Conservation (phyloP, 2,888 invertebrate species). For the Synergus umbraculus region DNA sequence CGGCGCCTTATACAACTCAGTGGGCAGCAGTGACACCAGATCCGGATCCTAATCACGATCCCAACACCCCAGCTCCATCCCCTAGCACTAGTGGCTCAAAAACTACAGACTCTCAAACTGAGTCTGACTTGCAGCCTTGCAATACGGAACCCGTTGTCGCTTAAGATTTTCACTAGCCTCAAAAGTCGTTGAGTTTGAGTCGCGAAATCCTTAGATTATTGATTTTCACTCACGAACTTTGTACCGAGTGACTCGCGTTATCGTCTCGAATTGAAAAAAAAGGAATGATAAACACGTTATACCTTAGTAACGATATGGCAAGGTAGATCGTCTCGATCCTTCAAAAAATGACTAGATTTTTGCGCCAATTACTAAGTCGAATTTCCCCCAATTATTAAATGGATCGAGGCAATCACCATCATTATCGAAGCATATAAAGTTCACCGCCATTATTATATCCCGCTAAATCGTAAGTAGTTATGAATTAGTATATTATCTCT, state of each 20-base stretch:
- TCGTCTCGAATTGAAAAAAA: constrained; percentile 25
- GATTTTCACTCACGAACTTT: constrained; percentile 30
- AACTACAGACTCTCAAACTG: constrained; percentile 70
- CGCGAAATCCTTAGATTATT: constrained; percentile 35
- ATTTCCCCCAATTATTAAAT: not conserved
- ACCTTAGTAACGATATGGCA: constrained; percentile 13
- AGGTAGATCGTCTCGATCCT: constrained; percentile 8
- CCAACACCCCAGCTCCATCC: constrained; percentile 68
- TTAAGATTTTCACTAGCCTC: constrained; percentile 59
- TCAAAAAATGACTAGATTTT: not conserved
- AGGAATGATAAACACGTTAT: constrained; percentile 6
- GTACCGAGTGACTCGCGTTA: not conserved
- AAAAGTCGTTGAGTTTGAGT: constrained; percentile 1
- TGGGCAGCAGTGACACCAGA: constrained; percentile 76
- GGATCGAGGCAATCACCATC: constrained; percentile 6
- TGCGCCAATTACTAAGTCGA: not conserved
- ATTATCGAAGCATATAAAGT: not conserved
- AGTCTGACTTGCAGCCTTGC: constrained; percentile 73
- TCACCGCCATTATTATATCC: constrained; percentile 40
- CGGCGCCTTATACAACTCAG: constrained; percentile 83
- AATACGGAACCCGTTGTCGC: constrained; percentile 75
- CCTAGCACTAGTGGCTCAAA: constrained; percentile 55
- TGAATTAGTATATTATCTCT: constrained; percentile 29
- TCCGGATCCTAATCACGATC: constrained; percentile 73
- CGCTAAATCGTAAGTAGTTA: constrained; percentile 39